These are phyloP conservation scores for Diadumene lineata DNA, from an alignment of 92 coral and sea anemone species.

Conservation along the genomic window DNA sequence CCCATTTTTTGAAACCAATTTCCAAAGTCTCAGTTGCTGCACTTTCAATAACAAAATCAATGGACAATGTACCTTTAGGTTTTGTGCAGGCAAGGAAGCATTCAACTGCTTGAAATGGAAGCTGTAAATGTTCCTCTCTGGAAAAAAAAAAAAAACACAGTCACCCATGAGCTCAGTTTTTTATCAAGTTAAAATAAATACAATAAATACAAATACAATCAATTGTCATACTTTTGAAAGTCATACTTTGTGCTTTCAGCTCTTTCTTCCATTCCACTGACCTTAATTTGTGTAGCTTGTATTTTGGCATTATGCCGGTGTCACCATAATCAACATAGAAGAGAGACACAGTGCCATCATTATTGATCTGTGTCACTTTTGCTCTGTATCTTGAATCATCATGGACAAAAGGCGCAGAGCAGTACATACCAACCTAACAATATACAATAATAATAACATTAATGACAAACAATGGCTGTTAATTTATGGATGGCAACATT, in stretches of 20 bases:
- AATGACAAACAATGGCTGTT: constrained; percentile 2
- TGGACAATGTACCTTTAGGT: constrained; percentile 66
- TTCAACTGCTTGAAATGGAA: constrained; percentile 92
- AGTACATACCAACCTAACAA: constrained; percentile 61
- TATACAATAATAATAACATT: no score
- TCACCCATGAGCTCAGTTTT: background rate
- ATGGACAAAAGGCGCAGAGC: constrained; percentile 86
- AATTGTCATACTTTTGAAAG: no score
- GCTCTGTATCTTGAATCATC: constrained; percentile 91
- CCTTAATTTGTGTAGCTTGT: constrained; percentile 73
- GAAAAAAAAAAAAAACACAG: background rate
- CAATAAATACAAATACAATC: background rate
- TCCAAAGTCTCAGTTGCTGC: no score
- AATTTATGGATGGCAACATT: no score
- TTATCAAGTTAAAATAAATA: background rate
- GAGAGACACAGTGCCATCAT: constrained; percentile 63
- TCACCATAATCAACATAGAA: constrained; percentile 95
- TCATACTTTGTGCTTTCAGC: background rate
- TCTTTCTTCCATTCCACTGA: constrained; percentile 8
- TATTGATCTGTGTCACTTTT: constrained; percentile 55
- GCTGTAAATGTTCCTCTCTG: constrained; percentile 63
- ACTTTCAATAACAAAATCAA: background rate
- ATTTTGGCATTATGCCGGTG: constrained; percentile 59
- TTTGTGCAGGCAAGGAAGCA: constrained; percentile 69
- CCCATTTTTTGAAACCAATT: no score